phyloP scores from a whole-genome alignment of 2,888 invertebrate genomes.

The Halictus ligatus region DNA sequence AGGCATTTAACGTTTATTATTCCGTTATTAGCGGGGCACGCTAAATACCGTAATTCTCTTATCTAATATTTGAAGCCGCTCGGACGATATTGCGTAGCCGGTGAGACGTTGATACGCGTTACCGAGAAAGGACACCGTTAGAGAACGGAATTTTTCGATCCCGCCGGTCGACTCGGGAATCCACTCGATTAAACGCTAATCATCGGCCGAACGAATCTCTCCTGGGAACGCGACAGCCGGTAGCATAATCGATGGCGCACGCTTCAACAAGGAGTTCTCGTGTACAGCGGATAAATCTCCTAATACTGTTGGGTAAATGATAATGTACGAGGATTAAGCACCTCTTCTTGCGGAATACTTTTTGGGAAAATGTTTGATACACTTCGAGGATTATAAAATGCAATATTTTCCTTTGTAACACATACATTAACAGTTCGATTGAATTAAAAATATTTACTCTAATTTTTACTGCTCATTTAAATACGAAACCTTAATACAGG shows the following conservation, averaged over 20 bases:
- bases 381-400: too few species aligned
- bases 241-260: not conserved
- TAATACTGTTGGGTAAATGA: too few species aligned
- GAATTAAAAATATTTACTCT: too few species aligned
- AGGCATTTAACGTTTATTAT: constrained; percentile 38
- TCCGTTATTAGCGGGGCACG: constrained; percentile 38
- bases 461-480: too few species aligned
- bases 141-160: constrained; percentile 13
- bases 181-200: not conserved
- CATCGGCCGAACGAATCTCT: not conserved
- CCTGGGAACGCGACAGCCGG: not conserved
- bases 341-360: too few species aligned
- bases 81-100: not conserved
- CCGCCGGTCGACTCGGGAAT: not conserved
- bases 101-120: constrained; percentile 31
- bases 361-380: too few species aligned
- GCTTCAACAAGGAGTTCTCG: too few species aligned
- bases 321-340: too few species aligned
- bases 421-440: too few species aligned
- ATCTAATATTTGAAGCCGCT: constrained; percentile 31
- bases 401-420: too few species aligned
- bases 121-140: constrained; percentile 44
- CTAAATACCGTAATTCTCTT: constrained; percentile 30
- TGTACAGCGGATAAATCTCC: too few species aligned
- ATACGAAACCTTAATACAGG: too few species aligned